Base-by-base conservation (phyloP, 30 jellyfish, hydroid and myxozoan genomes). In the Aurelia sp. region DNA sequence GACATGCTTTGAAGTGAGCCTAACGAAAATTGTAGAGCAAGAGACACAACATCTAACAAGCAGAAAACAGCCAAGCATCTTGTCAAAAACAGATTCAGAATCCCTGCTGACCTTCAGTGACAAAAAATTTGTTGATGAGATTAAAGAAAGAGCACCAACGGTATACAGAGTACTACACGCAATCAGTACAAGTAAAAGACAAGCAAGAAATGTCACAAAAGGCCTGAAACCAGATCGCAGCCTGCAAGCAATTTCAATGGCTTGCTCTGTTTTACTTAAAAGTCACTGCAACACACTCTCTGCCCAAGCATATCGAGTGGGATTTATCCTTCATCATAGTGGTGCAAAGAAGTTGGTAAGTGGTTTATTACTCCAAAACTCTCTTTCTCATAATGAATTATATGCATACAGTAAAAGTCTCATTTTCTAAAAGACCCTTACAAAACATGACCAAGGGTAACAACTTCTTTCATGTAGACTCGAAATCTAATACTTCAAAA, bases 211-310 rank as follows among this genome's bases (percentile, higher is more conserved):
- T 65, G 76, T 65, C 48, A 65, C 76, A 23, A 65, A 65, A 65
- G 76, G 76, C 55, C 13, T 65, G 76, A 65, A 65, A 23, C 76
- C 76, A 65, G 76, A 65, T 65, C 41, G 76, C 76, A 65, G 76
- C 13, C 13, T 65, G 12, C 76, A 13, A 65, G 79, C 79, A 69
- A 69, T 69, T 7, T 69, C 79, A 16, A 69, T 69, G 60, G 79
- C 19, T 4, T 65, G 76, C 13, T 65, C 76, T 65, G 79, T 69
- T 33, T 33, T 69, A 21, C 60, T 69, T 7, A 69, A 69, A 23
- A 69, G 62, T 21, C 60, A 33, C 60, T 69, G 62, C 79, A 23
- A 23, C 15, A 69, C 60, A 69, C 60, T 69, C 9, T 69, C 62
- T 21, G 79, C 79, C 60, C 79, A 21, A 33, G 79, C 79, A 69